Evolutionary conservation across 2,113 vertebrate species (phyloP), one percentile per base, ranked within the genome.

Genomic region (Silurus meridionalis): DNA sequence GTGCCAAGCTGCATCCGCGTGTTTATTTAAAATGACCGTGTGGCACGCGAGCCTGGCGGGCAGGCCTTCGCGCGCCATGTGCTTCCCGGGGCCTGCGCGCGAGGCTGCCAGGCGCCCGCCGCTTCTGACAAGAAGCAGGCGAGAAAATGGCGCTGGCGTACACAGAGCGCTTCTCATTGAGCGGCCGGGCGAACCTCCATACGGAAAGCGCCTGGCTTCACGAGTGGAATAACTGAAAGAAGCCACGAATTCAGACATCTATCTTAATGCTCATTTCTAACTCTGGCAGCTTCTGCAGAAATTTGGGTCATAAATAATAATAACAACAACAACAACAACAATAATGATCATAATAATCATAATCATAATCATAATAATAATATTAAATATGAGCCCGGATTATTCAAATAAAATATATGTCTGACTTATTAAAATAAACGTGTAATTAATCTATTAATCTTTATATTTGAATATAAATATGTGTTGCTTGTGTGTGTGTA

Each of bases 21-120:
- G 91, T 92, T 92, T 92, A 92, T 91, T 90, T 92, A 87, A 89
- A 91, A 90, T 90, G 85, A 85, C 86, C 89, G 84, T 86, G 82
- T 85, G 88, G 88, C 88, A 91, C 88, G 87, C 88, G 83, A 90
- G 84, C 53, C 84, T 82, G 55, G 71, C 48, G 64, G 83, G 84
- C 80, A 89, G 37, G 86, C 63, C 77, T 74, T 85, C 79, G 77
- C 75, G 77, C 85, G 81, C 82, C 88, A 87, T 86, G 85, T 89
- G 91, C 88, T 89, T 74, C 78, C 87, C 81, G 55, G n/a, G 82
- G 82, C 85, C 86, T 88, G 86, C 87, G 84, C 87, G 69, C 85
- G 81, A 71, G 61, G 81, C 87, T 89, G 90, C 87, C 89, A 90
- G 87, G 60, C 77, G 82, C 84, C 87, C 83, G 75, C 67, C 37